Base-by-base conservation (phyloP, 2,888 invertebrate genomes). In the Lymantria dispar region DNA sequence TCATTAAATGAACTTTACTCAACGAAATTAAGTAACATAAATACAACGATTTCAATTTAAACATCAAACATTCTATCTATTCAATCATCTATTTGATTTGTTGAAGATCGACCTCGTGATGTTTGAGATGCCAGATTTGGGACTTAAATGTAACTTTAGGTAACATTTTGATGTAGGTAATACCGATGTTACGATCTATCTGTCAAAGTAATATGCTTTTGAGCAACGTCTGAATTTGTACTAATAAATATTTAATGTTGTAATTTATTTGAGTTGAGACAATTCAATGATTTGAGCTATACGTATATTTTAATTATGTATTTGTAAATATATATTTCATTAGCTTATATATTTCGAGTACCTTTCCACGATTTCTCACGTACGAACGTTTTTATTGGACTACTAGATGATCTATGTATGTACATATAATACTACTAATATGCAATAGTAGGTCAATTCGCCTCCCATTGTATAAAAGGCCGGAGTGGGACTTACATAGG, bases 71-170 rank as follows among this genome's bases (percentile, higher is more conserved):
- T 40, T 40, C 30, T 30, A 40, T 40, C n/a, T 31, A 46, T 39
- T 29, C 39, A 46, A 46, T 46, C 40, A 40, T 46, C 3, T 38
- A 40, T 46, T 31, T 39, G 40, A 41, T 38, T 38, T 38, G 12
- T 38, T n/a, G 38, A 13, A 13, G 38, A 38, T n/a, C 38, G 38
- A 38, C 8, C 12, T 38, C n/a, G 14, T 41, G 40, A 15, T 15
- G 11, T 13, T 13, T 15, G 40, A 8, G 8, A 15, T 41, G 7
- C 15, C 12, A 38, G 11, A 12, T 38, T 38, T 33, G 10, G 33
- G 10, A 22, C 5, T 33, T 33, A 33, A 33, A 33, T 33, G 8
- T 33, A 10, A 33, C 38, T 8, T 38, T 38, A 13, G 12, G 12
- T 38, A 38, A 13, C 12, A 12, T 38, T 38, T 33, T 33, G 33